These are phyloP conservation scores for Camarhynchus parvulus DNA, from an alignment of 2,113 vertebrate species.

Conservation along the genomic window DNA sequence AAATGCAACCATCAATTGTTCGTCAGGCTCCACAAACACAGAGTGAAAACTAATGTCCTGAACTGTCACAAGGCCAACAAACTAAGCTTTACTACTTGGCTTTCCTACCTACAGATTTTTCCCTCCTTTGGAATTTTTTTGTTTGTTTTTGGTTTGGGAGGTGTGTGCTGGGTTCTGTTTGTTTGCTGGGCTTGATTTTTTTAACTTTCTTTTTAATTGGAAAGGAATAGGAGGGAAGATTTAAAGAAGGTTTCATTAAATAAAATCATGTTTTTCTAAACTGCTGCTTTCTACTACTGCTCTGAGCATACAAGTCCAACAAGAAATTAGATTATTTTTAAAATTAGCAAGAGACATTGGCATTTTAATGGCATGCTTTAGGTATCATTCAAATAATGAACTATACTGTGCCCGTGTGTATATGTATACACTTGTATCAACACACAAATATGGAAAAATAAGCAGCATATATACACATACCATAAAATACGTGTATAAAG, in stretches of 20 bases:
- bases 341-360: background rate
- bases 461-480: background rate
- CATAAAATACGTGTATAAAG: background rate
- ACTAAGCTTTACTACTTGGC: background rate
- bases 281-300: background rate
- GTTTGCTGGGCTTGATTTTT: background rate
- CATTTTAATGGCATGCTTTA: background rate
- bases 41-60: background rate
- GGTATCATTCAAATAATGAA: background rate
- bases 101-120: background rate
- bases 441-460: background rate
- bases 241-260: background rate
- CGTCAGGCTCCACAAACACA: background rate
- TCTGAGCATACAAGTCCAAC: background rate
- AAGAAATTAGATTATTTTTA: background rate
- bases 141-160: background rate
- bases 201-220: background rate
- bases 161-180: background rate
- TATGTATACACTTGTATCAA: fast-evolving
- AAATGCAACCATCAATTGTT: background rate
- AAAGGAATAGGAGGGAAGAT: background rate
- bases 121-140: background rate
- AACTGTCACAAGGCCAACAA: background rate
- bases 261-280: background rate
- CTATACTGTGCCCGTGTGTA: background rate